Base-by-base conservation (phyloP, 2,797 vertebrate species). In the Syndactyla subalaris region DNA sequence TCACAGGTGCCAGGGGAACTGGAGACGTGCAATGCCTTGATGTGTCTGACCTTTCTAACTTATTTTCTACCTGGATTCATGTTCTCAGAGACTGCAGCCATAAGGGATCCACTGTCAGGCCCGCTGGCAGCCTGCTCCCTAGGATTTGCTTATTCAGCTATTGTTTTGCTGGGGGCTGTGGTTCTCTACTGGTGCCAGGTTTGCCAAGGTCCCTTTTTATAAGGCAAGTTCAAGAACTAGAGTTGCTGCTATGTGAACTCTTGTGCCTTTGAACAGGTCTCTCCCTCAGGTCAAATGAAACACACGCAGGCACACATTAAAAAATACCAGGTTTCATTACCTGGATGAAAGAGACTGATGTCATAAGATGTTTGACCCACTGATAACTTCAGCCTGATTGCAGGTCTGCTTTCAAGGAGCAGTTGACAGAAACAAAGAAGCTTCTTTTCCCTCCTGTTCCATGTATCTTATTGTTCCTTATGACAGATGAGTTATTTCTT, bases 41-140 rank as follows among this genome's bases (percentile, higher is more conserved):
- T 86, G 79, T 38, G 41, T 79, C 59, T 96, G 96, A 95, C 93
- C 83, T 93, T 93, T 95, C 62, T 39, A 66, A 84, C 55, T 91
- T 81, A 20, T 24, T 90, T 95, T 92, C 83, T 68, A 85, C 92
- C 80, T 95, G 68, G 8, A 77, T 92, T 86, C 27, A 2, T 15
- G 74, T 82, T 36, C 61, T 92, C 59, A 58, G 67, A 77, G 83
- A 22, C 71, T 68, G 85, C 7, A 23, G 49, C 79, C 29, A 2
- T 57, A 36, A 88, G 19, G 24, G 59, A 73, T 85, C 45, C 7
- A 3, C 55, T 73, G 0, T n/a, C 41, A 34, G n/a, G n/a, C 55
- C 57, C 20, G 9, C 51, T 24, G 66, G 30, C 49, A 70, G 26
- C 32, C 79, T 85, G 27, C 36, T 85, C 9, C 62, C 41, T 58